Evolutionary conservation across 2,113 vertebrate genomes (phyloP), one percentile per base, ranked within the genome.

Genomic region (Catagonus wagneri): DNA sequence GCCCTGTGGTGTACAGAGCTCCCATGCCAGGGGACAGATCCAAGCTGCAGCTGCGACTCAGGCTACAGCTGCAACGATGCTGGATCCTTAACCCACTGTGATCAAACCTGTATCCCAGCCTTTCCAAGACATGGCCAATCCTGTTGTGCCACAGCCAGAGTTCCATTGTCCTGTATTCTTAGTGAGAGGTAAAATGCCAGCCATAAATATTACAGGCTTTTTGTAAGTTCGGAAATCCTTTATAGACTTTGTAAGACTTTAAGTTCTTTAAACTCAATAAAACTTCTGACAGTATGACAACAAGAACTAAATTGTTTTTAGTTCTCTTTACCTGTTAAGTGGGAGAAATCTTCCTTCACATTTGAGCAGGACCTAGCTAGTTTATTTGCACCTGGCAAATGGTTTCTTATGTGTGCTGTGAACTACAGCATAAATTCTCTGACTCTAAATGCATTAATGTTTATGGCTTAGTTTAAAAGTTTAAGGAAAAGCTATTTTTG

Each of bases 401-500:
- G 50, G 69, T 11, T 93, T 92, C 34, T 79, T 39, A 36, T 11
- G 2, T 97, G 58, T 94, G 71, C 91, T 44, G 83, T 78, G 19
- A 94, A 54, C 29, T 78, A 7, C 5, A 15, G 20, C 36, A 92
- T 29, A 95, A 80, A 86, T 68, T 83, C 63, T 58, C 61, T 76
- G 72, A 85, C 34, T 76, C 52, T 58, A 92, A 14, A 39, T 56
- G 16, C 34, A 88, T 89, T 66, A 75, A 84, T 97, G 58, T 83
- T 92, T 84, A 52, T 83, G 60, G 9, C 6, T 85, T 96, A 44
- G 20, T 63, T 94, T 81, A 52, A 83, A 93, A 93, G 65, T 60
- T 60, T 89, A 89, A 90, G 50, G 60, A 94, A 58, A 81, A 94
- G 58, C 22, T 50, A 90, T 83, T 87, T 96, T 90, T 91, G 25